Base-by-base conservation (phyloP, 2,888 invertebrate genomes). In the Athrips mouffetella region DNA sequence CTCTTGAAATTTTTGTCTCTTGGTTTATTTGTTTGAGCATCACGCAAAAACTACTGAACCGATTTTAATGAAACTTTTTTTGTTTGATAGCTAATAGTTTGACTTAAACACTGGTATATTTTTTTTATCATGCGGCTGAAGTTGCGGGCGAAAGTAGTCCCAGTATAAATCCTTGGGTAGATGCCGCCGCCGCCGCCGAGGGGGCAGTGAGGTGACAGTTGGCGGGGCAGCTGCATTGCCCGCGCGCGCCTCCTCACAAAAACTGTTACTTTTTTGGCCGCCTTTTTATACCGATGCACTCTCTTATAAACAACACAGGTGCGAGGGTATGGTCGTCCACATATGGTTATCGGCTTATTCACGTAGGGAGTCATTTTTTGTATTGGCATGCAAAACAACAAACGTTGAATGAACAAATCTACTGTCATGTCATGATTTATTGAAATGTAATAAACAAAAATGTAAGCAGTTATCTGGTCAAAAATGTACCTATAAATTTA, bases 261-360 rank as follows among this genome's bases (percentile, higher is more conserved):
- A 88, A 85, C 84, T 74, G 73, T 70, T 75, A 78, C 80, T 86
- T 88, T 88, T 86, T 87, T 80, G 70, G 73, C 76, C 67, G 72
- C 68, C 76, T 84, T 88, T 88, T 88, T 87, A 84, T 84, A 72
- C 71, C 67, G 76, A 77, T 76, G 79, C 81, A 84, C 80, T 84
- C 76, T 80, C 84, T 81, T 85, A 84, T 84, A 88, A 84, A 85
- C 85, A 85, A 88, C 87, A 88, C 87, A 88, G 87, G 87, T 88
- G 87, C 86, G 77, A 65, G 70, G 73, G 78, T 78, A 81, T 82
- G 79, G 79, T 80, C 76, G 67, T 82, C 80, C 80, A 80, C 87
- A 85, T 86, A 86, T 86, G 86, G 85, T 80, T 84, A 81, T 83
- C 76, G 75, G 65, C 68, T 73, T 76, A 73, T 74, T 67, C 68